Percentiles rank a stretch among this genome's conserved stretches.
These are phyloP conservation scores for Bambusicola thoracicus DNA, from an alignment of 2,113 vertebrate species.

Conservation along the genomic window DNA sequence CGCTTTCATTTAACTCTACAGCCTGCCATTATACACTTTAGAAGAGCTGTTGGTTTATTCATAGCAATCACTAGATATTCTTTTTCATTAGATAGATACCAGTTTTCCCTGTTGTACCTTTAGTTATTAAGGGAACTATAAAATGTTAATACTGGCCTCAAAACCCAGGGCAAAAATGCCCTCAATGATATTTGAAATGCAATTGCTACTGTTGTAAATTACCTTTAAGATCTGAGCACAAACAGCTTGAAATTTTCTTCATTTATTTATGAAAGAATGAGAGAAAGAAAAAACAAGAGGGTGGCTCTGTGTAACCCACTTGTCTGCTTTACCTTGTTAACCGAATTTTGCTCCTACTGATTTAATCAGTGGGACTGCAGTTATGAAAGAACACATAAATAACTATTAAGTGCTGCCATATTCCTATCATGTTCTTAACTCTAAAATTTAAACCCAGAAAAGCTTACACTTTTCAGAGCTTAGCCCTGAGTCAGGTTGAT, in stretches of 20 bases:
- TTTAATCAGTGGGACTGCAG: slow-evolving; percentile 33
- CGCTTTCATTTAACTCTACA: slow-evolving; percentile 42
- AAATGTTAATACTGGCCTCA: slow-evolving; percentile 54
- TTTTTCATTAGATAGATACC: slow-evolving; percentile 58
- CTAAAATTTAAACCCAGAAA: background rate
- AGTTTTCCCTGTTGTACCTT: slow-evolving; percentile 47
- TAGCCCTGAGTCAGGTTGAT: background rate
- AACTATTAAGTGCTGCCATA: background rate
- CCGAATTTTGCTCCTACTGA: background rate
- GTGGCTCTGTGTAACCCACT: background rate
- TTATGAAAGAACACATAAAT: background rate
- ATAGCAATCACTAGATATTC: slow-evolving; percentile 41
- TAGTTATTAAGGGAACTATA: slow-evolving; percentile 42
- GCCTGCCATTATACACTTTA: slow-evolving; percentile 18
- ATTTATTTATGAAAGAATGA: slow-evolving; percentile 47
- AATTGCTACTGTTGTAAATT: background rate
- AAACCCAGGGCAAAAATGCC: slow-evolving; percentile 22
- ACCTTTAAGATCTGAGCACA: slow-evolving; percentile 24
- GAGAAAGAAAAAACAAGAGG: background rate
- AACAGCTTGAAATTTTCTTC: slow-evolving; percentile 32
- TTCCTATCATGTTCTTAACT: background rate
- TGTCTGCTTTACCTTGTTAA: background rate
- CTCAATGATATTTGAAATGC: background rate
- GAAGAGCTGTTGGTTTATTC: slow-evolving; percentile 57
- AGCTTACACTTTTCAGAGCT: background rate